phyloP scores from a whole-genome alignment of 1,140 invertebrate genomes.

The Eulimnadia texana region DNA sequence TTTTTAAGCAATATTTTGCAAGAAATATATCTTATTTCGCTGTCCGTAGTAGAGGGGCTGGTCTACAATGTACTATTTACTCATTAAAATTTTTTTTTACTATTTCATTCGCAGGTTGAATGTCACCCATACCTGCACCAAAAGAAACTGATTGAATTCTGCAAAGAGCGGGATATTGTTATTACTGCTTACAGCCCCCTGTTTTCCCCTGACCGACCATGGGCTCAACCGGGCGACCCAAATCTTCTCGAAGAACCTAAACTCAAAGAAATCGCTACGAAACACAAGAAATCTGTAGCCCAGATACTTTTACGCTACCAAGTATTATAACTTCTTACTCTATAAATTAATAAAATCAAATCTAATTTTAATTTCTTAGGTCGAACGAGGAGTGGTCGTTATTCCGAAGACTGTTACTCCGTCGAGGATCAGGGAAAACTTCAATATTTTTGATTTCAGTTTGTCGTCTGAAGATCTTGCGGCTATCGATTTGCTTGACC shows the following conservation, averaged over 20 bases:
- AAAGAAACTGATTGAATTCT: slow-evolving; percentile 30
- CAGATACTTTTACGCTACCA: slow-evolving; percentile 54
- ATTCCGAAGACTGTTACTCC: slow-evolving; percentile 62
- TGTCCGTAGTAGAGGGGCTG: too few species aligned
- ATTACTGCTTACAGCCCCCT: slow-evolving; percentile 36
- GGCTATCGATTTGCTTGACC: slow-evolving; percentile 42
- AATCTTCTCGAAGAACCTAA: slow-evolving; percentile 43
- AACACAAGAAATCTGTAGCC: slow-evolving; percentile 49
- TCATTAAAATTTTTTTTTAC: neutral
- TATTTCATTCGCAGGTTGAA: slow-evolving; percentile 29
- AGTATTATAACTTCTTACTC: slow-evolving; percentile 18
- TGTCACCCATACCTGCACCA: slow-evolving; percentile 37
- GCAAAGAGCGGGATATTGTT: slow-evolving; percentile 29
- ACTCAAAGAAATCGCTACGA: slow-evolving; percentile 44
- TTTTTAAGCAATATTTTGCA: too few species aligned
- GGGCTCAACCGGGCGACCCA: slow-evolving; percentile 44
- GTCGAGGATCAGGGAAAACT: slow-evolving; percentile 50
- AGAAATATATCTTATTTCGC: too few species aligned
- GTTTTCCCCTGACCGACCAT: slow-evolving; percentile 35
- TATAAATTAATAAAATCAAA: neutral
- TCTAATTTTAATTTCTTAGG: slow-evolving; percentile 26
- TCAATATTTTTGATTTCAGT: slow-evolving; percentile 54
- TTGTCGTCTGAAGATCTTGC: slow-evolving; percentile 45
- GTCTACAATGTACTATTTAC: too few species aligned
- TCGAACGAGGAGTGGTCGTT: slow-evolving; percentile 44